Percentiles rank a stretch among this genome's conserved stretches.
These are phyloP conservation scores for Isaurus tuberculatus DNA, from an alignment of 92 coral and sea anemone genomes.

Conservation along the genomic window DNA sequence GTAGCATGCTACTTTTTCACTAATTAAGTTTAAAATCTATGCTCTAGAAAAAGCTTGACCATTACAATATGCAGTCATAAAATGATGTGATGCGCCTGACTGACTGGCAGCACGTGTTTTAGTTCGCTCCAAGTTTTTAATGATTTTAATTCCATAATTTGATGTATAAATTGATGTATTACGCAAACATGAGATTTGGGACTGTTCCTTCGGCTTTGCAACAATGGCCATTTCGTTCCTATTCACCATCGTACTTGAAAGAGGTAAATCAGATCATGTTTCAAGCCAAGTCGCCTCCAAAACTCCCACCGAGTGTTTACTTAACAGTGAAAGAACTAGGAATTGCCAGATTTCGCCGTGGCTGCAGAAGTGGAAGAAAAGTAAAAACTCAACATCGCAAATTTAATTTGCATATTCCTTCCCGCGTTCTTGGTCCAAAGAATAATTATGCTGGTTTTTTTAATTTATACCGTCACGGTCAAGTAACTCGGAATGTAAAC, in stretches of 20 bases:
- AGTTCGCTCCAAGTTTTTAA: not conserved
- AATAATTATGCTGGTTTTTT: not conserved
- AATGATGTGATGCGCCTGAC: conserved; percentile 5
- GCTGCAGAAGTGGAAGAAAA: too few relatives aligned
- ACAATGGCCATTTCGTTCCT: not conserved
- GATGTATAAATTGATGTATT: not conserved
- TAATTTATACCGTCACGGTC: not conserved
- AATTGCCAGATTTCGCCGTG: too few relatives aligned
- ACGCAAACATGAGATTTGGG: not conserved
- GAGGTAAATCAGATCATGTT: not conserved
- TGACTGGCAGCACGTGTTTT: not conserved
- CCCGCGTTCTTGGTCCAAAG: not conserved
- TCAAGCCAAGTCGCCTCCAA: not conserved
- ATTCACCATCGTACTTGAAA: not conserved
- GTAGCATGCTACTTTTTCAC: too few relatives aligned
- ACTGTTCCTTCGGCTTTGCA: not conserved
- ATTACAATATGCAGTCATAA: too few relatives aligned
- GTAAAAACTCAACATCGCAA: too few relatives aligned
- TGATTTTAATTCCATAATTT: too few relatives aligned
- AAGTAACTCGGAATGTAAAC: not conserved
- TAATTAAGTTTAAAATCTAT: too few relatives aligned
- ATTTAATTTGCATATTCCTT: too few relatives aligned
- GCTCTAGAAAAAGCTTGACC: too few relatives aligned
- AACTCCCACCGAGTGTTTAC: not conserved
- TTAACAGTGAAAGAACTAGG: not conserved